Percentiles rank a stretch among this genome's conserved stretches.
These are phyloP conservation scores for Saxicola maurus DNA, from an alignment of 2,797 vertebrate genomes.

Conservation along the genomic window DNA sequence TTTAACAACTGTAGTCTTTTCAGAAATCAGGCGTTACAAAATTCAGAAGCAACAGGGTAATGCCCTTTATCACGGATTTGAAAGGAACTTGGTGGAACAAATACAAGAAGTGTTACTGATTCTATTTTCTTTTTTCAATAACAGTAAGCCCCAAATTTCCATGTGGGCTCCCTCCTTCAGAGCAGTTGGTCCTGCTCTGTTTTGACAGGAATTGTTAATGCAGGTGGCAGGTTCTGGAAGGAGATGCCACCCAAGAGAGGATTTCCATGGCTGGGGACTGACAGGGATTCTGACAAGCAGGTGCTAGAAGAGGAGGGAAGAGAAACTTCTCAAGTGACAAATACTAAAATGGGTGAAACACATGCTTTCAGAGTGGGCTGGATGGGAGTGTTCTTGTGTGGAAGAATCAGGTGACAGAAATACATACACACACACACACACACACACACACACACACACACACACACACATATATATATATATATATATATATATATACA, in stretches of 20 bases:
- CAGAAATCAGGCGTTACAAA: background rate
- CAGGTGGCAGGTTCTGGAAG: background rate
- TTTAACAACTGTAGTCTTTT: background rate
- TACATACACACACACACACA: background rate
- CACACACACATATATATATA: accelerated
- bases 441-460: background rate
- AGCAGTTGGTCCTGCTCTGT: background rate
- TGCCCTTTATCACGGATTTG: background rate
- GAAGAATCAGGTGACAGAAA: background rate
- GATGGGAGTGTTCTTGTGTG: background rate
- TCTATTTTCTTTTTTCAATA: background rate
- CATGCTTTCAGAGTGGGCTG: background rate
- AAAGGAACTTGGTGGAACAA: background rate
- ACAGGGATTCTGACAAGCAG: background rate
- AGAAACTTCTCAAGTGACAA: constrained; percentile 36
- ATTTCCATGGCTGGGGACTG: background rate
- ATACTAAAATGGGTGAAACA: constrained; percentile 19
- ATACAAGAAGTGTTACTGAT: background rate
- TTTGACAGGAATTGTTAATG: background rate
- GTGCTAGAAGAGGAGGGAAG: background rate
- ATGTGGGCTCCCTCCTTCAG: background rate
- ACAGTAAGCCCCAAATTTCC: background rate
- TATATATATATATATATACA: accelerated
- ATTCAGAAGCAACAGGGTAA: background rate
- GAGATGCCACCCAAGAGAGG: background rate